Evolutionary conservation across 2,888 invertebrate species (phyloP).

Genomic region (Clostera curtula): DNA sequence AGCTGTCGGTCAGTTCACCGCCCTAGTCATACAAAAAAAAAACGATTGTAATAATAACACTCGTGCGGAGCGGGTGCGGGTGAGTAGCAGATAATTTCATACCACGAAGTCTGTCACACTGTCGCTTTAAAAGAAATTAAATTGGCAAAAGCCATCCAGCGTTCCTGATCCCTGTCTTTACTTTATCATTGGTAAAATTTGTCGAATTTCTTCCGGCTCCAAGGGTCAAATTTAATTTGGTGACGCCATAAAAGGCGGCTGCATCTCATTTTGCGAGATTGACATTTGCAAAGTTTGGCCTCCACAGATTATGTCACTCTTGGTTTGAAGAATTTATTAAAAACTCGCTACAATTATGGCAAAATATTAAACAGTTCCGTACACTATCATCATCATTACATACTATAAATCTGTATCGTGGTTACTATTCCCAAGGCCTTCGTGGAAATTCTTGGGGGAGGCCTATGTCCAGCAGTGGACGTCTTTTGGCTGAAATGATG

Average conservation of each 20-base stretch:
- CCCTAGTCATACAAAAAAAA: too few relatives aligned
- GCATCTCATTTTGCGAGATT: slow-evolving; percentile 26
- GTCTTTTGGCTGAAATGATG: too few relatives aligned
- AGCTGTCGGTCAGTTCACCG: too few relatives aligned
- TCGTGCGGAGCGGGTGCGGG: too few relatives aligned
- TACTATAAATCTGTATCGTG: too few relatives aligned
- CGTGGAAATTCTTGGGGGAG: too few relatives aligned
- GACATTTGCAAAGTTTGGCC: slow-evolving; percentile 27
- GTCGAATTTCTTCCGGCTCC: neutral
- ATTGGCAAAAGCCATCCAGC: slow-evolving; percentile 13
- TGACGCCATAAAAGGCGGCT: slow-evolving; percentile 21
- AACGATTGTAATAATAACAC: too few relatives aligned
- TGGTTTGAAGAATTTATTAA: slow-evolving; percentile 20
- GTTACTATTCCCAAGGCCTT: too few relatives aligned
- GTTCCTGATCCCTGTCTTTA: slow-evolving; percentile 8
- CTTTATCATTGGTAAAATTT: neutral
- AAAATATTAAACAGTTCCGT: slow-evolving; percentile 6
- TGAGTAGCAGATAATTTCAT: too few relatives aligned
- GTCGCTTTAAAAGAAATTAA: slow-evolving; percentile 26
- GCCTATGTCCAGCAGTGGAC: too few relatives aligned
- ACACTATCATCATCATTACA: too few relatives aligned
- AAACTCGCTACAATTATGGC: slow-evolving; percentile 13
- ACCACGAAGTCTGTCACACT: too few relatives aligned
- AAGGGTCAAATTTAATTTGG: slow-evolving; percentile 15
- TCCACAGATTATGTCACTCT: slow-evolving; percentile 24